Conservation (phyloP, 2,888 invertebrate genomes). For the Erebia aethiops region DNA sequence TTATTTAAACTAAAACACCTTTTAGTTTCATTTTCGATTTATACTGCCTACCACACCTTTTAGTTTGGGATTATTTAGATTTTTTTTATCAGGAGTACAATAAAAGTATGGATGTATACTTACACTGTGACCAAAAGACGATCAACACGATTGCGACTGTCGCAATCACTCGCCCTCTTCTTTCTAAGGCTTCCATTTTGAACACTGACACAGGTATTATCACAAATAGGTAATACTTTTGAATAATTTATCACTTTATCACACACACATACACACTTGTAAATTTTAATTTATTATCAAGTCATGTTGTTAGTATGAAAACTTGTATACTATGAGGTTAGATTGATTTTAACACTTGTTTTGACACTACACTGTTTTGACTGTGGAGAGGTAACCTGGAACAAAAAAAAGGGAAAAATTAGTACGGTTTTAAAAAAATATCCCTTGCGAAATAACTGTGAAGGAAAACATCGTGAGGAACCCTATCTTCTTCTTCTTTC, state of each 20-base stretch:
- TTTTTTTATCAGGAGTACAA: too few relatives aligned
- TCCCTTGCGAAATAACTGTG: too few relatives aligned
- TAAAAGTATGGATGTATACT: constrained; percentile 49
- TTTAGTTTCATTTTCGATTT: too few relatives aligned
- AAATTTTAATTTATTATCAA: constrained; percentile 33
- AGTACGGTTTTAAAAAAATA: not conserved
- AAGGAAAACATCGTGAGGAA: too few relatives aligned
- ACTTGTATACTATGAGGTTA: not conserved
- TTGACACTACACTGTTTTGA: constrained; percentile 13
- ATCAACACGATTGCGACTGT: constrained; percentile 59
- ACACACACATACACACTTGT: constrained; percentile 30
- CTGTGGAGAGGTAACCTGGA: constrained; percentile 37
- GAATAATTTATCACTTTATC: constrained; percentile 26
- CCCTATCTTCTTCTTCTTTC: too few relatives aligned
- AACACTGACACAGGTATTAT: constrained; percentile 30
- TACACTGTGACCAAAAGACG: constrained; percentile 70
- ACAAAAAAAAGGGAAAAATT: constrained; percentile 36
- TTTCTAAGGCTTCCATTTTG: constrained; percentile 76
- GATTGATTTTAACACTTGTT: not conserved
- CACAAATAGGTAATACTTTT: constrained; percentile 20
- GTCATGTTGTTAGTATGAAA: constrained; percentile 39
- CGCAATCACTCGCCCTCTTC: constrained; percentile 59
- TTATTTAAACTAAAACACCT: too few relatives aligned
- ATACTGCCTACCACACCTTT: too few relatives aligned
- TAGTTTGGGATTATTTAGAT: too few relatives aligned